Conservation (phyloP, 1,140 invertebrate genomes). For the Cherax destructor region DNA sequence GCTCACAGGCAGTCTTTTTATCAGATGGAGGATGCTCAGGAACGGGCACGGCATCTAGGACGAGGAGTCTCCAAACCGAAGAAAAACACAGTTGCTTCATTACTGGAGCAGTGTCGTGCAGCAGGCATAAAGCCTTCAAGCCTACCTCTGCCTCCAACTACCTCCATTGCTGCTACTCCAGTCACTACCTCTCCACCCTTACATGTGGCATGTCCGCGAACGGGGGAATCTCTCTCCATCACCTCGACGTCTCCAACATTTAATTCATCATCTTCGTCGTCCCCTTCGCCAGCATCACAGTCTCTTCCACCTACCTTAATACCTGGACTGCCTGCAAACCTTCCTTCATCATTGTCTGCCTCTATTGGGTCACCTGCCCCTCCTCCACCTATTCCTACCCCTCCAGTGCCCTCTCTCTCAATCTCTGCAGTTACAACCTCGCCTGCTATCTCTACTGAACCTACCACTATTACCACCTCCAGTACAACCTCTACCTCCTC, state of each 20-base stretch:
- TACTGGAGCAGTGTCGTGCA: slow-evolving; percentile 80
- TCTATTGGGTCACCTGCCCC: slow-evolving; percentile 60
- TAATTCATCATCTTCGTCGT: slow-evolving; percentile 34
- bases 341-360: slow-evolving; percentile 58
- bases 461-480: slow-evolving; percentile 42
- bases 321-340: slow-evolving; percentile 21
- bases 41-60: slow-evolving; percentile 82
- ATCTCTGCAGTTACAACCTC: slow-evolving; percentile 66
- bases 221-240: slow-evolving; percentile 31
- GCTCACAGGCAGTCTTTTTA: slow-evolving; percentile 75
- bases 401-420: slow-evolving; percentile 52
- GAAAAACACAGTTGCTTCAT: slow-evolving; percentile 92
- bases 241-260: slow-evolving; percentile 43
- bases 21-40: slow-evolving; percentile 70
- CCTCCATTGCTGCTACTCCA: slow-evolving; percentile 59
- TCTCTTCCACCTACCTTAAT: slow-evolving; percentile 48
- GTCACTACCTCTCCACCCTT: slow-evolving; percentile 58
- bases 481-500: neutral
- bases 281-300: slow-evolving; percentile 48
- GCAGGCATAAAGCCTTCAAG: slow-evolving; percentile 70
- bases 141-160: slow-evolving; percentile 69
- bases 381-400: slow-evolving; percentile 47
- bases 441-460: slow-evolving; percentile 12
- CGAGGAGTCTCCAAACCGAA: slow-evolving; percentile 90
- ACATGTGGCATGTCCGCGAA: slow-evolving; percentile 12